Evolutionary conservation across 2,888 invertebrate genomes (phyloP).

Genomic region (Neoascia interrupta): DNA sequence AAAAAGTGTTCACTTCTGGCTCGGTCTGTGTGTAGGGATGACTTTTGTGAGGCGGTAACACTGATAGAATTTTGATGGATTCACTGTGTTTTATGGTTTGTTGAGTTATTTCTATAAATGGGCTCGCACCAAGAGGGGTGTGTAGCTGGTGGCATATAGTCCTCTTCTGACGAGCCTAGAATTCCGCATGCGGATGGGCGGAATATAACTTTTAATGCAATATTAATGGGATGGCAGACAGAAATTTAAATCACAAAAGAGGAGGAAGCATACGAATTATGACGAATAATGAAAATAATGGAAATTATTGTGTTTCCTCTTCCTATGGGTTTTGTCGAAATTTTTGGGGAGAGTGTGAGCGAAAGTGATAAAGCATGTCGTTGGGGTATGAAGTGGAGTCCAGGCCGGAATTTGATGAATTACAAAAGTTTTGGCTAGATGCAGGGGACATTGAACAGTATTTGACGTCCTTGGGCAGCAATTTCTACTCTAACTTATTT

Average conservation of each 20-base stretch:
- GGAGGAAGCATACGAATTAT: not conserved
- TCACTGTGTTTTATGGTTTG: constrained; percentile 2
- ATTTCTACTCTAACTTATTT: too few relatives aligned
- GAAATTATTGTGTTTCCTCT: constrained; percentile 6
- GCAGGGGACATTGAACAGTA: too few relatives aligned
- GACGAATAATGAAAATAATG: constrained; percentile 11
- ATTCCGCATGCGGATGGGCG: not conserved
- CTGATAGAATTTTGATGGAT: constrained; percentile 39
- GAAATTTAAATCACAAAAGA: constrained; percentile 11
- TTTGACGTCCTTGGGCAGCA: too few relatives aligned
- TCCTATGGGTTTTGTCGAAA: too few relatives aligned
- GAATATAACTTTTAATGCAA: constrained; percentile 29
- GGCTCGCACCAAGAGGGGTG: too few relatives aligned
- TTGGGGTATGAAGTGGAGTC: too few relatives aligned
- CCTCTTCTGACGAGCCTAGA: too few relatives aligned
- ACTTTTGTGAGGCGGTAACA: constrained; percentile 11
- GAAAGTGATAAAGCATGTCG: not conserved
- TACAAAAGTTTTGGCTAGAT: too few relatives aligned
- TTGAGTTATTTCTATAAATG: not conserved
- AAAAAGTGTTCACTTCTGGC: not conserved
- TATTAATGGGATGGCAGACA: constrained; percentile 17
- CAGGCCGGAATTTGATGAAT: too few relatives aligned
- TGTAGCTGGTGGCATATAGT: not conserved
- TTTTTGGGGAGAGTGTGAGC: not conserved
- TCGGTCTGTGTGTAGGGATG: not conserved